Base-by-base conservation (phyloP, 2,888 invertebrate genomes). In the Trachelus tabidus region DNA sequence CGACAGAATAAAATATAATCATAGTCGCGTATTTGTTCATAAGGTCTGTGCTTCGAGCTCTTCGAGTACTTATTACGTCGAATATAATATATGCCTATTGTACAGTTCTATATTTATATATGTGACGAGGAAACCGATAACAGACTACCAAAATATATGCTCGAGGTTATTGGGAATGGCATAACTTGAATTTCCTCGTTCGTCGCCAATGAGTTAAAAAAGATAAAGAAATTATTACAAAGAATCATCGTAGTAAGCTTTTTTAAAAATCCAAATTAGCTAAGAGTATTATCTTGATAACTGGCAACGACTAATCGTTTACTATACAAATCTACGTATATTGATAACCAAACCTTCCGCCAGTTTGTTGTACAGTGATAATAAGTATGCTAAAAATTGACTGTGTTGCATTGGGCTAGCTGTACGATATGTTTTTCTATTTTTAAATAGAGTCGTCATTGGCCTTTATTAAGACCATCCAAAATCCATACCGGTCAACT, bases 401-500 rank as follows among this genome's bases (percentile, higher is more conserved):
- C 85, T 85, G 79, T 73, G 79, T 79, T 80, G 80, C 80, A 76
- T 81, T 81, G 79, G 79, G 71, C 71, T 31, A 71, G 33, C 34
- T 78, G 78, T 81, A 83, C 83, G 87, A 87, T 87, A 87, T 87
- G 87, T 87, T 81, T 84, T 81, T 78, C 78, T 79, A 82, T 76
- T 77, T 34, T 68, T 69, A 37, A 34, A 30, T 34, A 30, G 31
- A 71, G 37, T 74, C 35, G 33, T 74, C 30, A 68, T 68, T 69
- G 77, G 78, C 73, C 74, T 73, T 78, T 76, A 77, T 91, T 87
- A 93, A 73, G 92, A 93, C 98, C 98, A 98, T 79, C 96, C 95
- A 92, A 98, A 98, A 91, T 96, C 95, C 83, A 96, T 95, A 73
- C 97, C 96, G 75, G 97, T 95, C 89, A 97, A 93, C 90, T 96